phyloP scores from a whole-genome alignment of 2,113 vertebrate species.

The Siphamia tubifer region DNA sequence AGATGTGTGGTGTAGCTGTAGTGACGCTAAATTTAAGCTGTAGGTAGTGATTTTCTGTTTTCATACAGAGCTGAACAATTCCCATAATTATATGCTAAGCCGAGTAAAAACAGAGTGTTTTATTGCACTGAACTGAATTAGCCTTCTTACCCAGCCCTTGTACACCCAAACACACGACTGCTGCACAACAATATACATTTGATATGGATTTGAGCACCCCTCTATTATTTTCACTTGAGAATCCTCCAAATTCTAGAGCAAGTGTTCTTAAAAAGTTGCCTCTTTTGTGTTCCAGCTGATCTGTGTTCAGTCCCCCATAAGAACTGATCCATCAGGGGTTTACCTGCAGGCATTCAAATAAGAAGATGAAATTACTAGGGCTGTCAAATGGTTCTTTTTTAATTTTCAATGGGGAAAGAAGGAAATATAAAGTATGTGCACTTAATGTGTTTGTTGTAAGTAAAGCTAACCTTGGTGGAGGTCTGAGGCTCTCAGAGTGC shows the following conservation, averaged over 20 bases:
- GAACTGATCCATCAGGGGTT: neutral
- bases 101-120: neutral
- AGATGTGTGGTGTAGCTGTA: neutral
- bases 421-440: no score
- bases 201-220: neutral
- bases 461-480: no score
- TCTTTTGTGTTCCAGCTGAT: no score
- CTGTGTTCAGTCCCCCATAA: neutral
- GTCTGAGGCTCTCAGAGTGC: no score
- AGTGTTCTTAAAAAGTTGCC: no score
- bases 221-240: no score
- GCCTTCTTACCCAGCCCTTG: neutral
- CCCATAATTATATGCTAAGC: constrained; percentile 6
- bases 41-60: neutral
- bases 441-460: no score
- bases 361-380: neutral
- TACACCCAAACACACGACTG: neutral
- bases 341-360: neutral
- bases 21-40: neutral
- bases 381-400: no score
- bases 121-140: neutral
- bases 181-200: neutral
- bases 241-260: no score
- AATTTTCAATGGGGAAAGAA: no score
- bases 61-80: neutral